phyloP scores from a whole-genome alignment of 2,888 invertebrate genomes.

The Pristionchus maxplancki region DNA sequence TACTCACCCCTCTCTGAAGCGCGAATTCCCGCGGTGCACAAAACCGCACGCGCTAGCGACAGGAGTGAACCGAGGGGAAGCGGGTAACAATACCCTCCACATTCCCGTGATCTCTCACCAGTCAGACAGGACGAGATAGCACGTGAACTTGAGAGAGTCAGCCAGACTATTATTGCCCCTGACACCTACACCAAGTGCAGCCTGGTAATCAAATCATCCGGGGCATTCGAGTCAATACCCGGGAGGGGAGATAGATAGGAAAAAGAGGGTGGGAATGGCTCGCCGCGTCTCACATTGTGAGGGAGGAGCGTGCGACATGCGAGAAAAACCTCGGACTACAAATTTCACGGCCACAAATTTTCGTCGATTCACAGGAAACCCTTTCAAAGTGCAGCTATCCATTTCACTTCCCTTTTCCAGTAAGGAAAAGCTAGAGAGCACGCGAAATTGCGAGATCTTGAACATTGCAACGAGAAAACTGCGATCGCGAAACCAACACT shows the following conservation, averaged over 20 bases:
- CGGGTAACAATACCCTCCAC: neutral
- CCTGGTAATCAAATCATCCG: neutral
- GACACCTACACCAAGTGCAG: neutral
- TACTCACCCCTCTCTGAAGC: neutral
- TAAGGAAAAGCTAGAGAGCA: neutral
- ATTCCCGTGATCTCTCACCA: neutral
- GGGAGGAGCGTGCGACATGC: neutral
- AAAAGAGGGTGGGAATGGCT: slow-evolving; percentile 3
- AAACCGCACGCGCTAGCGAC: neutral
- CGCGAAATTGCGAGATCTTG: neutral
- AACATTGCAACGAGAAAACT: neutral
- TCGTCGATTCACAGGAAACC: no score
- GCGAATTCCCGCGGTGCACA: neutral
- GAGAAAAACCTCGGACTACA: neutral
- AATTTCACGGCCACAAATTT: neutral
- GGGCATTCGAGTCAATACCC: neutral
- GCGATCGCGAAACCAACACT: no score
- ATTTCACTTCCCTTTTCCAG: no score
- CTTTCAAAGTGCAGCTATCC: neutral
- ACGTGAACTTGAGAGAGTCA: neutral
- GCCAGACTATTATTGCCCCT: neutral
- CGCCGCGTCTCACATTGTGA: no score
- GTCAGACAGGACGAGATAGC: neutral
- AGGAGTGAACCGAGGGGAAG: neutral
- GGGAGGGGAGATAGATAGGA: neutral